These are phyloP conservation scores for Saccopteryx leptura DNA, from an alignment of 2,113 vertebrate species.

Conservation along the genomic window DNA sequence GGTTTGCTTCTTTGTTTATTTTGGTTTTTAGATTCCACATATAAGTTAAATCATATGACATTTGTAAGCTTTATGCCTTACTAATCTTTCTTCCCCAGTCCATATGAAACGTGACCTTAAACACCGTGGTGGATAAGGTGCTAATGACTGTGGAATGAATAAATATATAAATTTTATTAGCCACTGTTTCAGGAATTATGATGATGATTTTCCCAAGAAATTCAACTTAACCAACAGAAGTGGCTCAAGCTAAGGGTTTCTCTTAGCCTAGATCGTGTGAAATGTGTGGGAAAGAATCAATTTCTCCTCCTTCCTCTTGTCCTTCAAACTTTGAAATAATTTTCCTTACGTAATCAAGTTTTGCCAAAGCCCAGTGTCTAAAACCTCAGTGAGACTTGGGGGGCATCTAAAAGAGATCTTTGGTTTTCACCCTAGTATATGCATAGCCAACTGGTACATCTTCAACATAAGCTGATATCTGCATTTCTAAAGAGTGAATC, in stretches of 20 bases:
- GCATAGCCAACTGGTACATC: not conserved
- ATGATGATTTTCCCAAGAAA: not conserved
- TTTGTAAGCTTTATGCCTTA: not conserved
- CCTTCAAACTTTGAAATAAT: not conserved
- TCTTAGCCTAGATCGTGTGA: not conserved
- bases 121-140: not conserved
- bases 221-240: not conserved
- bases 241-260: not conserved
- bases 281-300: not conserved
- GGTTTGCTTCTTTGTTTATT: not conserved
- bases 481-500: not conserved
- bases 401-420: not conserved
- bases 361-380: not conserved
- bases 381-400: not conserved
- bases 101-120: not conserved
- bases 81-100: not conserved
- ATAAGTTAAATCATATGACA: not conserved
- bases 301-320: not conserved
- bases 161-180: not conserved
- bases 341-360: not conserved
- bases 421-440: not conserved
- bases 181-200: not conserved
- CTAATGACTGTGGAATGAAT: not conserved
- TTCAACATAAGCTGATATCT: not conserved
- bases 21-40: not conserved